These are phyloP conservation scores for Saturnia japonica DNA, from an alignment of 2,888 invertebrate species.

Conservation along the genomic window DNA sequence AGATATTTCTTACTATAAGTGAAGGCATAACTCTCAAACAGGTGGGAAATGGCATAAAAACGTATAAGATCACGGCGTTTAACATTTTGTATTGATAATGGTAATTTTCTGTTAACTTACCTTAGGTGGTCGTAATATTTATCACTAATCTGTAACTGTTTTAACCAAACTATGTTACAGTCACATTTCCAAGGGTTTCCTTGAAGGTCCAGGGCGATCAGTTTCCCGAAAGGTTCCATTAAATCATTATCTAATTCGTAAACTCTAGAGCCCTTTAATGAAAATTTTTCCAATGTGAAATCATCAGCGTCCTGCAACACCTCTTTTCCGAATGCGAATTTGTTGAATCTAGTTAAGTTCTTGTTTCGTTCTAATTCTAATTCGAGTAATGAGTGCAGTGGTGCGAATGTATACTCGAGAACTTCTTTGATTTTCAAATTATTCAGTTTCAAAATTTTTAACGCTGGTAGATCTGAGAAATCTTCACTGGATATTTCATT, in stretches of 20 bases:
- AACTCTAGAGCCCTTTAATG: slow-evolving; percentile 71
- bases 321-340: slow-evolving; percentile 64
- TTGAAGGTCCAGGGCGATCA: slow-evolving; percentile 76
- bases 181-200: slow-evolving; percentile 85
- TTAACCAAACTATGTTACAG: slow-evolving; percentile 81
- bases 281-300: slow-evolving; percentile 69
- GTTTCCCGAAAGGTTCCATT: slow-evolving; percentile 68
- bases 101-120: slow-evolving; percentile 48
- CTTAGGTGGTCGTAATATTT: slow-evolving; percentile 69
- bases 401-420: slow-evolving; percentile 79
- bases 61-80: too few relatives aligned
- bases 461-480: slow-evolving; percentile 72
- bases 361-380: slow-evolving; percentile 81
- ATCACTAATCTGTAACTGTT: slow-evolving; percentile 62
- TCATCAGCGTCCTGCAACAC: slow-evolving; percentile 65
- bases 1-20: too few relatives aligned
- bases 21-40: too few relatives aligned
- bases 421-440: slow-evolving; percentile 79
- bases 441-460: slow-evolving; percentile 81
- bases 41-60: too few relatives aligned
- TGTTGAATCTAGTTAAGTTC: slow-evolving; percentile 74
- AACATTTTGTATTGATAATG: not conserved
- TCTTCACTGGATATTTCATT: slow-evolving; percentile 70
- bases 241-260: slow-evolving; percentile 62
- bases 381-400: slow-evolving; percentile 73